Base-by-base conservation (phyloP, 2,797 vertebrate species). In the Amblyopsis hoosieri region DNA sequence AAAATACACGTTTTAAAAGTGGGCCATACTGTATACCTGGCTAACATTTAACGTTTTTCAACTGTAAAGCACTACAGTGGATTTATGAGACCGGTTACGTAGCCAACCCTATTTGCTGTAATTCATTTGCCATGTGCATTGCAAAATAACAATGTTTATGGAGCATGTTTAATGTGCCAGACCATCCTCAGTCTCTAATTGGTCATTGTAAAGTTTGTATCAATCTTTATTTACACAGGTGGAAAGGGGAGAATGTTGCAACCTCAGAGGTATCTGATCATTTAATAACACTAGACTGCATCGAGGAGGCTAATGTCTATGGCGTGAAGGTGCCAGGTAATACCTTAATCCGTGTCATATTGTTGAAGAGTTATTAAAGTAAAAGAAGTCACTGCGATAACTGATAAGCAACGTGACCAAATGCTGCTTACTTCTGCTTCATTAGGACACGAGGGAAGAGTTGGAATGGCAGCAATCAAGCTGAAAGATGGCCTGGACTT, bases 241-340 rank as follows among this genome's bases (percentile, higher is more conserved):
- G 96, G 96, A 98, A 97, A 90, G 96, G 96, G 64, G 96, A 98
- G 88, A 97, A 97, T 0, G 94, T 97, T 64, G 94, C 96, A 8
- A 97, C 95, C 51, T 94, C 89, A 0, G 96, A 98, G 88, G 94
- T 96, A 7, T 82, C 93, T 3, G 95, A 95, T 82, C 77, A 90
- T 76, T 52, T 97, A 69, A 75, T 94, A 37, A 52, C 87, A 62
- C 45, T 95, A 55, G 90, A 94, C 60, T 94, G 91, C 12, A n/a
- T 97, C 57, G 85, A 95, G 64, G 94, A 96, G 79, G 94, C 91
- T 5, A 94, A 90, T 57, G 95, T 97, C 10, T 98, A 96, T 1
- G 96, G 95, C 23, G 95, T 96, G 5, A 87, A 89, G 53, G 93
- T 98, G 42, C 92, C 94, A 95, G 95, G 95, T 98, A 88, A 81